phyloP scores from a whole-genome alignment of 2,888 invertebrate genomes.

The Agelastica alni region DNA sequence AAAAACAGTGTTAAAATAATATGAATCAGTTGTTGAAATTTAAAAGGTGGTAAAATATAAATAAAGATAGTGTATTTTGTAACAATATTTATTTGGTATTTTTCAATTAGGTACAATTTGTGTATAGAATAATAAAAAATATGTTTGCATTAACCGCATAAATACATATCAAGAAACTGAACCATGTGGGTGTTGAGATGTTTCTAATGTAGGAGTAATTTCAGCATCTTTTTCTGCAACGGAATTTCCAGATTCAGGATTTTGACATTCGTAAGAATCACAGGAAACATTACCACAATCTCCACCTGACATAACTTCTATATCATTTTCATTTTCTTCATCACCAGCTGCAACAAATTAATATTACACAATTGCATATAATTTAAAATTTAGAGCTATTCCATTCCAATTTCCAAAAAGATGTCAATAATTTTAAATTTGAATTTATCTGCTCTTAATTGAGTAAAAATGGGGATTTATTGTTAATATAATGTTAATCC shows the following conservation, averaged over 20 bases:
- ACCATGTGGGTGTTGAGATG: slow-evolving; percentile 6
- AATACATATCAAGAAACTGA: slow-evolving; percentile 3
- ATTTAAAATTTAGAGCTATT: no score
- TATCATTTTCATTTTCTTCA: slow-evolving; percentile 76
- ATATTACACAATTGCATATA: neutral
- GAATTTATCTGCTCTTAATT: no score
- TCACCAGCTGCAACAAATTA: slow-evolving; percentile 55
- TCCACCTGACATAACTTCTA: slow-evolving; percentile 80
- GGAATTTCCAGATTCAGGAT: slow-evolving; percentile 45
- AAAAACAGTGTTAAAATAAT: no score
- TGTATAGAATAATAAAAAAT: slow-evolving; percentile 1
- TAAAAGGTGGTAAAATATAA: no score
- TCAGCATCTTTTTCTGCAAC: slow-evolving; percentile 50
- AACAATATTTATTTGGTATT: neutral
- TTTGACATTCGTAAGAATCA: slow-evolving; percentile 41
- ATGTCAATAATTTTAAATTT: no score
- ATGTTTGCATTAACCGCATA: neutral
- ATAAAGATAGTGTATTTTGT: no score
- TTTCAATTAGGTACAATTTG: slow-evolving; percentile 1
- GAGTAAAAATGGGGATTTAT: no score
- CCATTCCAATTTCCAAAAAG: neutral
- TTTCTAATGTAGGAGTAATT: slow-evolving; percentile 31
- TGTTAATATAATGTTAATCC: no score
- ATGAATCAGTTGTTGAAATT: neutral
- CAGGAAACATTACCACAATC: slow-evolving; percentile 43